Evolutionary conservation across 2,888 invertebrate species (phyloP).

Genomic region (Callosobruchus maculatus): DNA sequence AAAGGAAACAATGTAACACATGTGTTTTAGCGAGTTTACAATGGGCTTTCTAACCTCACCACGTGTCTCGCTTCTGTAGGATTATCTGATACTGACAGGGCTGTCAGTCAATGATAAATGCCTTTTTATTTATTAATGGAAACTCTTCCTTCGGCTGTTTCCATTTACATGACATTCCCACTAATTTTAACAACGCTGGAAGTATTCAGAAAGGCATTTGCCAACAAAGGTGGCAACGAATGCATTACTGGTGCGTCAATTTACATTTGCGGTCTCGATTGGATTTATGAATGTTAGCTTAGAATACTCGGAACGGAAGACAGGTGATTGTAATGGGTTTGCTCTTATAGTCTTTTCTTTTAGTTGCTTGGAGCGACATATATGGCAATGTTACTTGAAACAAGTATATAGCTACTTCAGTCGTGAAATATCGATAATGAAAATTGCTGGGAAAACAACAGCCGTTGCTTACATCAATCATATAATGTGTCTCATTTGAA

Average conservation of each 20-base stretch:
- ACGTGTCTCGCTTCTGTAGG: conserved; percentile 4
- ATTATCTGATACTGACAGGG: not conserved
- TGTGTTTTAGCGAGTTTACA: conserved; percentile 19
- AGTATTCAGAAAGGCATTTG: not conserved
- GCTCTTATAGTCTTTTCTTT: no score
- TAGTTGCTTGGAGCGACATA: no score
- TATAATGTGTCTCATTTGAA: no score
- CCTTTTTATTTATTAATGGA: not conserved
- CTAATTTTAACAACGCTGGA: not conserved
- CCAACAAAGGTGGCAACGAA: not conserved
- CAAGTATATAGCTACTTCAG: no score
- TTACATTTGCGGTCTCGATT: not conserved
- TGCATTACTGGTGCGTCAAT: not conserved
- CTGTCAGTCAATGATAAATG: not conserved
- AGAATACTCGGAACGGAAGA: not conserved
- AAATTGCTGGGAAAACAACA: no score
- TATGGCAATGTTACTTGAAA: no score
- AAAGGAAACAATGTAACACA: conserved; percentile 8
- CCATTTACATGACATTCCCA: not conserved
- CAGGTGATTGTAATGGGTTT: not conserved
- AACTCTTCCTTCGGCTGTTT: not conserved
- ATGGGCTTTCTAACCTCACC: conserved; percentile 18
- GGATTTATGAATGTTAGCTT: not conserved
- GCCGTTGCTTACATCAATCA: no score
- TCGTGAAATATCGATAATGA: no score